Conservation (phyloP, 2,888 invertebrate species). For the Limenitis camilla region DNA sequence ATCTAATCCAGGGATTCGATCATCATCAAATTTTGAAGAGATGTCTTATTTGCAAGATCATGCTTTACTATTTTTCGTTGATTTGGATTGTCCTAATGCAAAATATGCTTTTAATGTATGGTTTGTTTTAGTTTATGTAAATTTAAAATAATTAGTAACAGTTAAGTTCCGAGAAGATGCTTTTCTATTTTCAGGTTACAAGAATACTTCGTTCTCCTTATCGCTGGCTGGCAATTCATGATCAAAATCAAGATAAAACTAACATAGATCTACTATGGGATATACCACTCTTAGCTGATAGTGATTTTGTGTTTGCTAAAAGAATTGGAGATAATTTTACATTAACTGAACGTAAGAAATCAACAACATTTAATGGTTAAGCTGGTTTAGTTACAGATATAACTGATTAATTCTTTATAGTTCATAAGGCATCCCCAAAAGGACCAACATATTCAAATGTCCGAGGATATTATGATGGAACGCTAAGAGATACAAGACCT, state of each 20-base stretch:
- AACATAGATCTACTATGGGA: slow-evolving; percentile 24
- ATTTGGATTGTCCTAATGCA: slow-evolving; percentile 41
- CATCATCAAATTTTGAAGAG: slow-evolving; percentile 26
- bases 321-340: slow-evolving; percentile 23
- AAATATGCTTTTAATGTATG: slow-evolving; percentile 39
- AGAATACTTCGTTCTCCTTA: slow-evolving; percentile 41
- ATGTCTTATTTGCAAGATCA: slow-evolving; percentile 34
- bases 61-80: slow-evolving; percentile 38
- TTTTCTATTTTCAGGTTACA: slow-evolving; percentile 17
- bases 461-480: slow-evolving; percentile 44
- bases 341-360: slow-evolving; percentile 45
- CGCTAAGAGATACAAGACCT: slow-evolving; percentile 36
- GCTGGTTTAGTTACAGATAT: background rate
- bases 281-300: slow-evolving; percentile 38
- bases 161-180: too few relatives aligned
- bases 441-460: slow-evolving; percentile 31
- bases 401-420: slow-evolving; percentile 28
- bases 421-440: slow-evolving; percentile 42
- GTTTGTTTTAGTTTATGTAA: too few relatives aligned
- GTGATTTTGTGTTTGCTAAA: slow-evolving; percentile 48
- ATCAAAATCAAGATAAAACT: slow-evolving; percentile 14
- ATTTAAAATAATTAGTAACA: too few relatives aligned
- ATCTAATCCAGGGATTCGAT: slow-evolving; percentile 32
- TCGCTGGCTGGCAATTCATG: slow-evolving; percentile 46
- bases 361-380: background rate